phyloP scores from a whole-genome alignment of 2,888 invertebrate species.

The Ptilodon capucinus region DNA sequence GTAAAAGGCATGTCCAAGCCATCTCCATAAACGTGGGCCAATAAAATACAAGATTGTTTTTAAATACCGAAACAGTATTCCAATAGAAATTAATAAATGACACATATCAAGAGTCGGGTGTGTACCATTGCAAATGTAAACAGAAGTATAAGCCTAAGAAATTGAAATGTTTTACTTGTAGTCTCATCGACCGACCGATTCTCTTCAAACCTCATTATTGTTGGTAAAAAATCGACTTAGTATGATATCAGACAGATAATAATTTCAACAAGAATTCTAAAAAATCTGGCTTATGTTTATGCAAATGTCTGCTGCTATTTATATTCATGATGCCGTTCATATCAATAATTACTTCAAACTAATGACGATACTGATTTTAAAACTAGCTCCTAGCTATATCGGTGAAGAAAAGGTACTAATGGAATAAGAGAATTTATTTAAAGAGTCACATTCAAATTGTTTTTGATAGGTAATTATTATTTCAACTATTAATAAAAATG shows the following conservation, averaged over 20 bases:
- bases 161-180: too few relatives aligned
- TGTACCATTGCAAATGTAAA: neutral
- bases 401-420: conserved; percentile 1
- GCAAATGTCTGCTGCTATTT: neutral
- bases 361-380: conserved; percentile 9
- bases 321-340: conserved; percentile 1
- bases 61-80: neutral
- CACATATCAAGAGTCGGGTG: neutral
- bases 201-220: too few relatives aligned
- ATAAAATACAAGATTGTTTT: neutral
- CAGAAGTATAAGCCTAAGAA: neutral
- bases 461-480: conserved; percentile 13
- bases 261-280: too few relatives aligned
- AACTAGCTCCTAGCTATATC: conserved; percentile 13
- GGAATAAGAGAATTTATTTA: conserved; percentile 34
- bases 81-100: neutral
- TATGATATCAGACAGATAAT: too few relatives aligned
- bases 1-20: neutral
- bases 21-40: neutral
- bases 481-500: conserved; percentile 36
- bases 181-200: too few relatives aligned
- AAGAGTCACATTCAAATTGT: conserved; percentile 18
- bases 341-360: conserved; percentile 4
- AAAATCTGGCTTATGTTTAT: neutral
- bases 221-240: too few relatives aligned